phyloP scores from a whole-genome alignment of 1,140 invertebrate species.

The Colletes latitarsis region DNA sequence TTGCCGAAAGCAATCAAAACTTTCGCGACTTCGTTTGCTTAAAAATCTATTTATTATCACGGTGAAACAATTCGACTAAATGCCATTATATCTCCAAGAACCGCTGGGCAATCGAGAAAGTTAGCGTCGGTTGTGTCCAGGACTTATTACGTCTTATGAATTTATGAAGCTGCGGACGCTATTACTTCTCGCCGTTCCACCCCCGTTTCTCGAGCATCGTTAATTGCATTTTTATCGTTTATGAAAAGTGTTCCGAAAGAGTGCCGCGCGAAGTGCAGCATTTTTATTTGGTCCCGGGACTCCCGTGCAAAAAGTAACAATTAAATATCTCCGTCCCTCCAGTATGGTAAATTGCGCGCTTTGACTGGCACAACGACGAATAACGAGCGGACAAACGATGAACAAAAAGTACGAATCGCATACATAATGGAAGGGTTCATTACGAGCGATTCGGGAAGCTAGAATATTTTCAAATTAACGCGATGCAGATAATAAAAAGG shows the following conservation, averaged over 20 bases:
- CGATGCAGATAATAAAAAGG: too few relatives aligned
- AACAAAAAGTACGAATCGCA: background rate
- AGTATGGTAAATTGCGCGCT: background rate
- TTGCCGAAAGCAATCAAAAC: background rate
- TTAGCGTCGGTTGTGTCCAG: background rate
- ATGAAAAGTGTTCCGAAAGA: background rate
- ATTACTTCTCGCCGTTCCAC: background rate
- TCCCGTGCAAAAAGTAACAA: background rate
- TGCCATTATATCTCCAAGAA: background rate
- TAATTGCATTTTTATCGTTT: conserved; percentile 3
- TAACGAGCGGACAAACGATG: background rate
- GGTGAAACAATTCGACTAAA: background rate
- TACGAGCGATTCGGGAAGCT: background rate
- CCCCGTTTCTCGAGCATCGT: background rate
- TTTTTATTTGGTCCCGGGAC: background rate
- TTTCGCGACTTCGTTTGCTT: background rate
- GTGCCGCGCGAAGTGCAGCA: background rate
- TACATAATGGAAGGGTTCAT: background rate
- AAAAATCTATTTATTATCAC: background rate
- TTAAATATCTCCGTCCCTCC: background rate
- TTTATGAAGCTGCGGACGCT: background rate
- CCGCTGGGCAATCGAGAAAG: background rate
- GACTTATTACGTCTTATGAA: background rate
- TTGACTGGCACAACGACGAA: background rate
- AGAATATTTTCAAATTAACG: too few relatives aligned